Conservation (phyloP, 2,113 vertebrate species). For the Mustela nigripes region DNA sequence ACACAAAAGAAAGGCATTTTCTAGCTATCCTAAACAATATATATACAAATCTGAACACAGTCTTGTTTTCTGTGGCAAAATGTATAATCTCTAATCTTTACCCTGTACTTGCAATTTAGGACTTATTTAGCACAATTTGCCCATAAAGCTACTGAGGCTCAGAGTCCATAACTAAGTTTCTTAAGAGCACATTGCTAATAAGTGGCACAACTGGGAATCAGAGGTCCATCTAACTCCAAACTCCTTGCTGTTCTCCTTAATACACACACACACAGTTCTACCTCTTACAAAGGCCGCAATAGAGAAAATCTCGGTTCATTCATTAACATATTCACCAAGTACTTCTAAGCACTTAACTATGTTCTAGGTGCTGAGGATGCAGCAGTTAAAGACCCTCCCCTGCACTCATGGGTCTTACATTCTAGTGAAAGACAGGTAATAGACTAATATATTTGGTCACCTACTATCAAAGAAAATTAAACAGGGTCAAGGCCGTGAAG, state of each 20-base stretch:
- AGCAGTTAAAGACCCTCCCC: background rate
- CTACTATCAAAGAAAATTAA: background rate
- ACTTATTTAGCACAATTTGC: constrained; percentile 37
- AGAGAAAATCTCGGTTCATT: background rate
- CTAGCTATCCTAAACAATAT: background rate
- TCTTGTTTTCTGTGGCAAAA: background rate
- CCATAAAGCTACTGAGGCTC: background rate
- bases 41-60: background rate
- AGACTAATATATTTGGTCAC: background rate
- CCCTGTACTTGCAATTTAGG: background rate
- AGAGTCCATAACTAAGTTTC: background rate
- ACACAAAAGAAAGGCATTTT: background rate
- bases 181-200: background rate
- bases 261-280: background rate
- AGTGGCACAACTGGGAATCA: background rate
- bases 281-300: background rate
- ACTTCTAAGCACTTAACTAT: background rate
- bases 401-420: background rate
- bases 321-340: background rate
- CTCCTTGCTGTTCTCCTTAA: background rate
- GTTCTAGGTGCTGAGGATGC: background rate
- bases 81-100: background rate
- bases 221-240: background rate
- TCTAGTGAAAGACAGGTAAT: background rate
- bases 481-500: background rate